Conservation (phyloP, 2,888 invertebrate species). For the Microctonus hyperodae region DNA sequence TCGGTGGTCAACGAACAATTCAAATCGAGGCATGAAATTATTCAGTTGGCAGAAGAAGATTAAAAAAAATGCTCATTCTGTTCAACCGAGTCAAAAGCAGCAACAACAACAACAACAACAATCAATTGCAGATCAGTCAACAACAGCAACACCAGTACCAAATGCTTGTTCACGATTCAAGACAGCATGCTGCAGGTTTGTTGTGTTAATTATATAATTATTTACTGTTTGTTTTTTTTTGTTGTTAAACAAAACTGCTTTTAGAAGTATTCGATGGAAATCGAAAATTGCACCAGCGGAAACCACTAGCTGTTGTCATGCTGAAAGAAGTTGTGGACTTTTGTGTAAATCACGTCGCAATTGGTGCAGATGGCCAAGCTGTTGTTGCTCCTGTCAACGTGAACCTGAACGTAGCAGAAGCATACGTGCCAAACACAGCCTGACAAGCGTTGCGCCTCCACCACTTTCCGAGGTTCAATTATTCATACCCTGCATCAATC, state of each 20-base stretch:
- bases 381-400: constrained; percentile 32
- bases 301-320: constrained; percentile 51
- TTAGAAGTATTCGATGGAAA: constrained; percentile 49
- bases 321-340: constrained; percentile 54
- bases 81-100: neutral
- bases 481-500: neutral
- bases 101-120: neutral
- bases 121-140: neutral
- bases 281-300: constrained; percentile 54
- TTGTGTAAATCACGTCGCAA: constrained; percentile 47
- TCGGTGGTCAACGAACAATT: constrained; percentile 19
- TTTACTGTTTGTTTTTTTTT: neutral
- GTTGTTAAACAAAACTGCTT: constrained; percentile 42
- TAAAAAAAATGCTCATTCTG: constrained; percentile 8
- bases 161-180: constrained; percentile 50
- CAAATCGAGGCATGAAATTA: constrained; percentile 50
- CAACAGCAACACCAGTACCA: neutral
- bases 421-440: constrained; percentile 60
- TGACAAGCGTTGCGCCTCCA: constrained; percentile 60
- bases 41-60: constrained; percentile 52
- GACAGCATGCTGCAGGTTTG: constrained; percentile 54
- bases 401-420: constrained; percentile 49
- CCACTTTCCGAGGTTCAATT: constrained; percentile 57
- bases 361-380: constrained; percentile 38
- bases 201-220: neutral